Evolutionary conservation across 2,797 vertebrate species (phyloP).

Genomic region (Coendou prehensilis): DNA sequence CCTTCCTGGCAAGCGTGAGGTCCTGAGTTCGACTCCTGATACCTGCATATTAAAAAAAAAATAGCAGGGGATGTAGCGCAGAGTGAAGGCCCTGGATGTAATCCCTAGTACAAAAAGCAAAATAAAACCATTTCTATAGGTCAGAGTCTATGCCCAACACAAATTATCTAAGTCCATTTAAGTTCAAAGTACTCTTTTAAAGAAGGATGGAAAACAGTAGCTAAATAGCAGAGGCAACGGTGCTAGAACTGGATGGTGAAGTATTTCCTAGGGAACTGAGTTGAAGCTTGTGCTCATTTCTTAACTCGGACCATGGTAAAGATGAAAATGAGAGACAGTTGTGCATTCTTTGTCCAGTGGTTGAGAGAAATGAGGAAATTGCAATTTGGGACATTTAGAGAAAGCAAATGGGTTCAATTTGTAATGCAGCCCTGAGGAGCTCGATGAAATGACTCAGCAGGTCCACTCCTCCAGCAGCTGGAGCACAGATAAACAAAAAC

Average conservation of each 20-base stretch:
- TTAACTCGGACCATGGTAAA: not conserved
- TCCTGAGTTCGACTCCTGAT: no score
- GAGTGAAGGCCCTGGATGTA: not conserved
- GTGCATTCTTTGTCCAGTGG: not conserved
- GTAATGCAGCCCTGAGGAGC: not conserved
- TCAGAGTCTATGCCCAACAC: not conserved
- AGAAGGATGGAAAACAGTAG: not conserved
- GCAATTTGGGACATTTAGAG: constrained; percentile 26
- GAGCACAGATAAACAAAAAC: not conserved
- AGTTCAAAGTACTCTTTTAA: not conserved
- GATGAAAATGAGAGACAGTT: not conserved
- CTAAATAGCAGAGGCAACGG: not conserved
- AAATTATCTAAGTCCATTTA: not conserved
- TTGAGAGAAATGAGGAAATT: constrained; percentile 6
- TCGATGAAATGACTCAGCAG: not conserved
- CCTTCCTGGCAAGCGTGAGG: no score
- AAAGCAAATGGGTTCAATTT: constrained; percentile 4
- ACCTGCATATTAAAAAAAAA: not conserved
- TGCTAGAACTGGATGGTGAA: not conserved
- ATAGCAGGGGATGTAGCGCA: not conserved
- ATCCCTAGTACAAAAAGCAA: not conserved
- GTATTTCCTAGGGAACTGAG: not conserved
- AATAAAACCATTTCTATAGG: not conserved
- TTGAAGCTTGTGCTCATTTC: not conserved
- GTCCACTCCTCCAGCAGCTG: not conserved